Evolutionary conservation across 2,888 invertebrate species (phyloP).

Genomic region (Meliscaeva auricollis): DNA sequence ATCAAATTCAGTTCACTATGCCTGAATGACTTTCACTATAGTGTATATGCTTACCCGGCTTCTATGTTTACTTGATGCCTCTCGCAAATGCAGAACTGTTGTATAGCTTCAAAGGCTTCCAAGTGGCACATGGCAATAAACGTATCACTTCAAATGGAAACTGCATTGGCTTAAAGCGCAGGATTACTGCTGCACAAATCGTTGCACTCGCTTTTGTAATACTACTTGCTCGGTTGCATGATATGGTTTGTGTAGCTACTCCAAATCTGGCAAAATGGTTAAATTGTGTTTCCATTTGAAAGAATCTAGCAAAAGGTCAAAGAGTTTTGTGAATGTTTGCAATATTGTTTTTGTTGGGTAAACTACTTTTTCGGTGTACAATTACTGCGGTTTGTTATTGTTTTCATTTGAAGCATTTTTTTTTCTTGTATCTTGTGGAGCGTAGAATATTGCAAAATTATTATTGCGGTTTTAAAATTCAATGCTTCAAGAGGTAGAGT

Average conservation of each 20-base stretch:
- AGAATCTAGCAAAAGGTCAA: slow-evolving; percentile 64
- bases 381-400: background rate
- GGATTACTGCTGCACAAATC: slow-evolving; percentile 50
- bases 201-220: slow-evolving; percentile 50
- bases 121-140: slow-evolving; percentile 44
- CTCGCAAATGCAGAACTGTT: background rate
- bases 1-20: slow-evolving; percentile 24
- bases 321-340: slow-evolving; percentile 38
- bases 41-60: background rate
- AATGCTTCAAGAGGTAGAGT: background rate
- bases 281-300: slow-evolving; percentile 48
- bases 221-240: slow-evolving; percentile 22
- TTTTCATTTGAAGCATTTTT: background rate
- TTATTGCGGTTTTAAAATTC: background rate
- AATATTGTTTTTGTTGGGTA: slow-evolving; percentile 38
- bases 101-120: slow-evolving; percentile 1
- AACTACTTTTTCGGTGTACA: slow-evolving; percentile 37
- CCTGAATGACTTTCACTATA: slow-evolving; percentile 34
- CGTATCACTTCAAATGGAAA: slow-evolving; percentile 37
- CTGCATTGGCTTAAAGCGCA: background rate
- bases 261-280: slow-evolving; percentile 43
- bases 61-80: slow-evolving; percentile 8
- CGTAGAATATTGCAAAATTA: slow-evolving; percentile 43
- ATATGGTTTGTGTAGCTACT: slow-evolving; percentile 5
- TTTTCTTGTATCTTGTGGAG: slow-evolving; percentile 8